A percentile compares a stretch with the other conserved stretches of the same genome.
Evolutionary conservation across 1,140 invertebrate species (phyloP).

Genomic region (Zaprionus ornatus): DNA sequence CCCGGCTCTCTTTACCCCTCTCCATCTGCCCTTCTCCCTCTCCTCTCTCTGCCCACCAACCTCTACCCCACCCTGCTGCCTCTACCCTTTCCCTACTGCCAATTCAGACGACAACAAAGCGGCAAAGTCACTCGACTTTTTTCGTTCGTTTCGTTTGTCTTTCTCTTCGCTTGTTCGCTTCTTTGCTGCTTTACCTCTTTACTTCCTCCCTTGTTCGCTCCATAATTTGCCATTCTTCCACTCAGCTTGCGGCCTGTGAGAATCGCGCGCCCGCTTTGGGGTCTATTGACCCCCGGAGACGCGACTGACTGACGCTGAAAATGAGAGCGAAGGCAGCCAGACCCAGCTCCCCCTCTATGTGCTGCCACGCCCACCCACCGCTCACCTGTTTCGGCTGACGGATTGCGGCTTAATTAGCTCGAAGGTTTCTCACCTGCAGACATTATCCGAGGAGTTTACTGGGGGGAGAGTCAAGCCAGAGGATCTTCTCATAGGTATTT

Average conservation of each 20-base stretch:
- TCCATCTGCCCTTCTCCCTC: no score
- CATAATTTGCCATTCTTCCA: constrained; percentile 48
- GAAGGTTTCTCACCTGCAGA: constrained; percentile 20
- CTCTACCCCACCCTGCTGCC: no score
- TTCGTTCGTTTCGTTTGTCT: constrained; percentile 8
- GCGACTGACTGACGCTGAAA: constrained; percentile 42
- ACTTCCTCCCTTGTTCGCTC: constrained; percentile 11
- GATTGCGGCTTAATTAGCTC: constrained; percentile 40
- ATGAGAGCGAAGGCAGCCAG: constrained; percentile 33
- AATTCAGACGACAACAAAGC: constrained; percentile 56
- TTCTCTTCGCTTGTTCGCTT: constrained; percentile 14
- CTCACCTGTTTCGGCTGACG: constrained; percentile 10
- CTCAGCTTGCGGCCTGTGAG: constrained; percentile 36
- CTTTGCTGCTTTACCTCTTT: not conserved
- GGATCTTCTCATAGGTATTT: not conserved
- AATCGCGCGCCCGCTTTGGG: constrained; percentile 40
- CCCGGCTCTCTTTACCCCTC: not conserved
- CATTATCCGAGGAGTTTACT: not conserved
- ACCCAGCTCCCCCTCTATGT: no score
- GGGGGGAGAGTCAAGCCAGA: not conserved
- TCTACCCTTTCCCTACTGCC: not conserved
- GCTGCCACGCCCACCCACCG: constrained; percentile 7
- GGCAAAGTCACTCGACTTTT: constrained; percentile 46
- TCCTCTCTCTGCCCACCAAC: no score
- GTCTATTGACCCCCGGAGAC: constrained; percentile 63